Evolutionary conservation across 1,140 invertebrate species (phyloP).

Genomic region (Aphis gossypii): DNA sequence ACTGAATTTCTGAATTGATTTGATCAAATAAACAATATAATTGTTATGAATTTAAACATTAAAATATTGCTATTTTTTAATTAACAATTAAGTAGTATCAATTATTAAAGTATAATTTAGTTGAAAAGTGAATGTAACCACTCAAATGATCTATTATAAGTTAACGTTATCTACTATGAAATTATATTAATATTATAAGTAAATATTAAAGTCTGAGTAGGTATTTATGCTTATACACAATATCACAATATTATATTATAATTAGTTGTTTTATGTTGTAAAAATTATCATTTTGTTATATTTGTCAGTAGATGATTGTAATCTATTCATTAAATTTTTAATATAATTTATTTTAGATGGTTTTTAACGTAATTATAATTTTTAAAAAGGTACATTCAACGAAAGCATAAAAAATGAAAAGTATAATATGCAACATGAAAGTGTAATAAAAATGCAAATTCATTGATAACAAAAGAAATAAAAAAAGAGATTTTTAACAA

Average conservation of each 20-base stretch:
- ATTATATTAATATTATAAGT: too few species aligned
- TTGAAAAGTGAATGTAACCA: too few species aligned
- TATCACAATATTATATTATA: neutral
- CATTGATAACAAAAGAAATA: slow-evolving; percentile 5
- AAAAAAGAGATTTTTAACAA: slow-evolving; percentile 2
- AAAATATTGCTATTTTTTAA: neutral
- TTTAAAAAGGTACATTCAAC: slow-evolving; percentile 22
- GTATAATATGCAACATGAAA: neutral
- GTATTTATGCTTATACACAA: neutral
- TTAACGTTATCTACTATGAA: too few species aligned
- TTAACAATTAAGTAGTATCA: neutral
- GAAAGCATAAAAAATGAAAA: slow-evolving; percentile 26
- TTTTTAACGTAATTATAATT: neutral
- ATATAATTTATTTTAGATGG: slow-evolving; percentile 23
- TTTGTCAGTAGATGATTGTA: neutral
- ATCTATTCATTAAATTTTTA: slow-evolving; percentile 1
- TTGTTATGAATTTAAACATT: neutral
- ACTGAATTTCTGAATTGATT: neutral
- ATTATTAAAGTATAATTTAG: too few species aligned
- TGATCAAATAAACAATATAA: neutral
- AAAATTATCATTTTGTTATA: slow-evolving; percentile 57
- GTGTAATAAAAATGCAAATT: slow-evolving; percentile 48
- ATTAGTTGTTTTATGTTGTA: slow-evolving; percentile 58
- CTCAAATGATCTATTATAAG: too few species aligned
- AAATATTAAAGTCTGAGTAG: too few species aligned